These are phyloP conservation scores for Drosophila nebulosa DNA, from an alignment of 1,140 invertebrate species.

Conservation along the genomic window DNA sequence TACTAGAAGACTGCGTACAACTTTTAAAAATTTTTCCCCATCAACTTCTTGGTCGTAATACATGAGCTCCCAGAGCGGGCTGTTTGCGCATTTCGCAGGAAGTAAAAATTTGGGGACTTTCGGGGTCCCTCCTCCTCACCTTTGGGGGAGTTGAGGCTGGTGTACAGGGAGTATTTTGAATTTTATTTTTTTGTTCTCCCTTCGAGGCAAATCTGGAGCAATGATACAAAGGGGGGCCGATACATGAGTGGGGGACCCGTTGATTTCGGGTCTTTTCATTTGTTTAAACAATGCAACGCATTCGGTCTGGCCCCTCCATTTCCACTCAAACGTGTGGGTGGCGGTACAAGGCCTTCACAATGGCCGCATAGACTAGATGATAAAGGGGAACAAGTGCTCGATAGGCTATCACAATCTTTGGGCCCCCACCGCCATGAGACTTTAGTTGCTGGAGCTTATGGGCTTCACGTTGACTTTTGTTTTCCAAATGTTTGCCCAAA, in stretches of 20 bases:
- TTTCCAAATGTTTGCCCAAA: constrained; percentile 56
- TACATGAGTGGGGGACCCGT: constrained; percentile 11
- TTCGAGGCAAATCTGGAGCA: constrained; percentile 72
- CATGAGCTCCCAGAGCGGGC: constrained; percentile 83
- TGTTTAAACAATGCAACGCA: constrained; percentile 51
- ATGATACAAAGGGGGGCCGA: constrained; percentile 51
- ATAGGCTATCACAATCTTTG: constrained; percentile 38
- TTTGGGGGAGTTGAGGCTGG: constrained; percentile 50
- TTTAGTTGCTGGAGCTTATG: constrained; percentile 43
- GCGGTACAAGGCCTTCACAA: constrained; percentile 58
- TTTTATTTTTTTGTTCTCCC: constrained; percentile 27
- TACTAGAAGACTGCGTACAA: constrained; percentile 85
- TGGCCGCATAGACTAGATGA: constrained; percentile 53
- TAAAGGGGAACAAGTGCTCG: constrained; percentile 38
- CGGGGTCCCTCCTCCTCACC: constrained; percentile 9
- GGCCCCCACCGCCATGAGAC: not conserved
- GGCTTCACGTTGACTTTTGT: constrained; percentile 37
- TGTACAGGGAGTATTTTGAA: constrained; percentile 34
- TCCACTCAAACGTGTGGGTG: constrained; percentile 71
- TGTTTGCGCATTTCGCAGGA: constrained; percentile 70
- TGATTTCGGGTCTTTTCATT: constrained; percentile 43
- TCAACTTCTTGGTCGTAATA: constrained; percentile 87
- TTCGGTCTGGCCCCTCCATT: constrained; percentile 68
- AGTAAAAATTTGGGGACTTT: constrained; percentile 51
- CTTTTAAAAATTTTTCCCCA: constrained; percentile 86